phyloP scores from a whole-genome alignment of 2,797 vertebrate genomes.

The Sebastes matsubarae region DNA sequence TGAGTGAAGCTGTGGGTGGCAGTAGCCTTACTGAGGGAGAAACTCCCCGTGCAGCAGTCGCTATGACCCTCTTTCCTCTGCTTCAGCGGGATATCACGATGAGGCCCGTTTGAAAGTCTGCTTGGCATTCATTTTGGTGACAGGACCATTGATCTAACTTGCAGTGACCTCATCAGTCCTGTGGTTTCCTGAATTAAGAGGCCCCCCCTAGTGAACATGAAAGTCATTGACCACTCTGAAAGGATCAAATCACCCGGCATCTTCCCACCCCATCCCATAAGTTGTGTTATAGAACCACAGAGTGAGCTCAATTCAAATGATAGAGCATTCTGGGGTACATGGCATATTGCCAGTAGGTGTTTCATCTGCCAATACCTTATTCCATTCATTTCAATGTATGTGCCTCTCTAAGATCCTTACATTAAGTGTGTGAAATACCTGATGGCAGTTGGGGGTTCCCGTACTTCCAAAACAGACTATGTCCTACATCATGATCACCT shows the following conservation, averaged over 20 bases:
- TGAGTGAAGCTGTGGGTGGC: not conserved
- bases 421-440: not conserved
- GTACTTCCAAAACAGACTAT: not conserved
- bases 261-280: not conserved
- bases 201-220: conserved; percentile 16
- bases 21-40: not conserved
- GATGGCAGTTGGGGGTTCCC: not conserved
- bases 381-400: not conserved
- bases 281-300: not conserved
- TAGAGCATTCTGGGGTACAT: not conserved
- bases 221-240: not conserved
- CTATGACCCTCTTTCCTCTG: too few species aligned
- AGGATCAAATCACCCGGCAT: not conserved
- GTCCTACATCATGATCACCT: not conserved
- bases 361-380: not conserved
- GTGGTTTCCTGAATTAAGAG: not conserved
- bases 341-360: not conserved
- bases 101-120: too few species aligned
- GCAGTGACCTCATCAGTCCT: not conserved
- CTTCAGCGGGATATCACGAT: too few species aligned
- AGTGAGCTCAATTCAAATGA: not conserved
- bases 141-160: not conserved
- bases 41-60: too few species aligned
- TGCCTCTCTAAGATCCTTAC: not conserved
- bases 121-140: not conserved